These are phyloP conservation scores for Lutjanus erythropterus DNA, from an alignment of 2,113 vertebrate species.

Conservation along the genomic window DNA sequence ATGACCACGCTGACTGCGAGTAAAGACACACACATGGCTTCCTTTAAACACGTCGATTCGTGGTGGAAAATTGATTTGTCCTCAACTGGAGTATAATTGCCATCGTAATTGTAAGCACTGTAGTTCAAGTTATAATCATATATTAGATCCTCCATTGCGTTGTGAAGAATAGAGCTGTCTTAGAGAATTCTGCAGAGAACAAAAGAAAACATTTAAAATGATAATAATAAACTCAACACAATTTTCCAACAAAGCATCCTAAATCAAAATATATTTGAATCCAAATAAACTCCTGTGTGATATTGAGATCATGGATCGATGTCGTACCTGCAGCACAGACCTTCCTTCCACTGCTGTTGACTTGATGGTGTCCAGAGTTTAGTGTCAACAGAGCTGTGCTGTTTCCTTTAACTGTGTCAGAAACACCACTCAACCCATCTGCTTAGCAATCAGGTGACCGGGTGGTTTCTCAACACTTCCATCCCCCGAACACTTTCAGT, in stretches of 20 bases:
- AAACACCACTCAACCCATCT: not conserved
- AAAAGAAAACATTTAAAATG: not conserved
- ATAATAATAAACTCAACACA: not conserved
- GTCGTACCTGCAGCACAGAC: constrained; percentile 42
- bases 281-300: not conserved
- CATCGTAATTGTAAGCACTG: constrained; percentile 12
- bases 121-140: not conserved
- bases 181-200: constrained; percentile 34
- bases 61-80: not conserved
- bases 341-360: constrained; percentile 17
- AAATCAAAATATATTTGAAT: not conserved
- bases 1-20: constrained; percentile 83
- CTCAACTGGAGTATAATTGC: rapidly evolving
- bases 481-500: constrained; percentile 65
- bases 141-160: constrained; percentile 59
- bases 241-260: not conserved
- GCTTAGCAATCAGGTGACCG: constrained; percentile 62
- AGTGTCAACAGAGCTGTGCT: constrained; percentile 4
- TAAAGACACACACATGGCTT: constrained; percentile 61
- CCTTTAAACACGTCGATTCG: constrained; percentile 41
- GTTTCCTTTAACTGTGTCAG: constrained; percentile 17
- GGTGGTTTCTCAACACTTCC: constrained; percentile 64
- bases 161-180: not conserved
- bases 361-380: constrained; percentile 15
- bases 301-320: not conserved